phyloP scores from a whole-genome alignment of 2,888 invertebrate species.

The Synergus itoensis region DNA sequence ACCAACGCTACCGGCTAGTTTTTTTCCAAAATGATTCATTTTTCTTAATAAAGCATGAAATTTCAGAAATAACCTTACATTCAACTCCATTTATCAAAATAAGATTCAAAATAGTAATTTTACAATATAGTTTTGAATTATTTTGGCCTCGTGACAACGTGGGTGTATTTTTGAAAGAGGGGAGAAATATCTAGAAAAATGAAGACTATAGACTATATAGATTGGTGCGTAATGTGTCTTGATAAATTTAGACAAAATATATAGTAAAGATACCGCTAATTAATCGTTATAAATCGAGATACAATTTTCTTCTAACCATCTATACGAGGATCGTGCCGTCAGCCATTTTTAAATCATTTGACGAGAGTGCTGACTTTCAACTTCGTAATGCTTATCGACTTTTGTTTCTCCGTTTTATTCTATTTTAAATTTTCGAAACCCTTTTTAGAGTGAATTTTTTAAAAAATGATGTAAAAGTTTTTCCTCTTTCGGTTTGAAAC shows the following conservation, averaged over 20 bases:
- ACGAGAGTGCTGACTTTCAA: conserved; percentile 7
- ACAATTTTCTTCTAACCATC: background rate
- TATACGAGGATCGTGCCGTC: conserved; percentile 7
- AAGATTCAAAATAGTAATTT: background rate
- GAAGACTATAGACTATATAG: background rate
- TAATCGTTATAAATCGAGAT: background rate
- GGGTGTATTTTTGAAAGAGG: conserved; percentile 3
- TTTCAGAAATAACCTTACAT: background rate
- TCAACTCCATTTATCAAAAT: background rate
- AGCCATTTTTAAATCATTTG: conserved; percentile 39
- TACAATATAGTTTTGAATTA: background rate
- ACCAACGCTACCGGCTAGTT: background rate
- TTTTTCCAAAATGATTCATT: background rate
- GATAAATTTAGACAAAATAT: background rate
- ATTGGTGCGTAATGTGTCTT: background rate
- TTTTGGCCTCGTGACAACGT: conserved; percentile 5
- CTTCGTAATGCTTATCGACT: background rate
- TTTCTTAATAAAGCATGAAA: background rate
- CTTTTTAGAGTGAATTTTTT: background rate
- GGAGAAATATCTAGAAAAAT: background rate
- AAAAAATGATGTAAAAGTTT: background rate
- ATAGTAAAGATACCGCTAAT: background rate
- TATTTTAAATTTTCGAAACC: background rate
- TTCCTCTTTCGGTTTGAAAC: background rate
- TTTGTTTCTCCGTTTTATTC: background rate